Percentiles rank a stretch among this genome's conserved stretches.
phyloP scores from a whole-genome alignment of 2,797 vertebrate species.

The Harpagifer antarcticus region DNA sequence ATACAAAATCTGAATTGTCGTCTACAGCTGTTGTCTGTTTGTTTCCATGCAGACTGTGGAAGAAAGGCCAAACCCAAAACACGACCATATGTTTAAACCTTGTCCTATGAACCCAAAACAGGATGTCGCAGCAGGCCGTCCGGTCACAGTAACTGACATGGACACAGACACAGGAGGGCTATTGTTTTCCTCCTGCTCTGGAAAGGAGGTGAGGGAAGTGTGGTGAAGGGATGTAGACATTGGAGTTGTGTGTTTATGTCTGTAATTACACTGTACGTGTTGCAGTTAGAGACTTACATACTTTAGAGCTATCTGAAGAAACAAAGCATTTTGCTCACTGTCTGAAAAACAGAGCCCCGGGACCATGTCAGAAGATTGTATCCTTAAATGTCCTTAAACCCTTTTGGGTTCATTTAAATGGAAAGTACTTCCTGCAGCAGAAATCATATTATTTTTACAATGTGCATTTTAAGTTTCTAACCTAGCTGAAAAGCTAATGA shows the following conservation, averaged over 20 bases:
- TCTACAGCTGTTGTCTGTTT: conserved; percentile 72
- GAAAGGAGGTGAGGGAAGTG: conserved; percentile 55
- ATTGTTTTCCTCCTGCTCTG: conserved; percentile 72
- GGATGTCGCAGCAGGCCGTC: conserved; percentile 82
- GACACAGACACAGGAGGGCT: conserved; percentile 66
- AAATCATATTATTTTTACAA: conserved; percentile 9
- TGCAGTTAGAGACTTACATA: conserved; percentile 19
- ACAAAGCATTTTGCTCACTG: not conserved
- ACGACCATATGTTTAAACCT: conserved; percentile 80
- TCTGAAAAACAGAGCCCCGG: conserved; percentile 20
- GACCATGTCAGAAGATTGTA: conserved; percentile 1
- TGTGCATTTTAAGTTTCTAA: conserved; percentile 8
- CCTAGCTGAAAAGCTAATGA: conserved; percentile 9
- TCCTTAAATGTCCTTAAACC: conserved; percentile 24
- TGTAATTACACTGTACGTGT: conserved; percentile 6
- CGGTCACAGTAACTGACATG: conserved; percentile 60
- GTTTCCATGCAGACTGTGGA: conserved; percentile 54
- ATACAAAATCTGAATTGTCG: conserved; percentile 45
- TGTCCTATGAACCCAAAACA: conserved; percentile 80
- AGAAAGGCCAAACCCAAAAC: conserved; percentile 70
- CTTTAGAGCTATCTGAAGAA: conserved; percentile 11
- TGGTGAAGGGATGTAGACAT: conserved; percentile 35
- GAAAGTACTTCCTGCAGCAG: conserved; percentile 25
- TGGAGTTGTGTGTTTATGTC: conserved; percentile 28
- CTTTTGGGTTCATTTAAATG: conserved; percentile 12